phyloP scores from a whole-genome alignment of 1,140 invertebrate species.

The Sminthurinus signatus region DNA sequence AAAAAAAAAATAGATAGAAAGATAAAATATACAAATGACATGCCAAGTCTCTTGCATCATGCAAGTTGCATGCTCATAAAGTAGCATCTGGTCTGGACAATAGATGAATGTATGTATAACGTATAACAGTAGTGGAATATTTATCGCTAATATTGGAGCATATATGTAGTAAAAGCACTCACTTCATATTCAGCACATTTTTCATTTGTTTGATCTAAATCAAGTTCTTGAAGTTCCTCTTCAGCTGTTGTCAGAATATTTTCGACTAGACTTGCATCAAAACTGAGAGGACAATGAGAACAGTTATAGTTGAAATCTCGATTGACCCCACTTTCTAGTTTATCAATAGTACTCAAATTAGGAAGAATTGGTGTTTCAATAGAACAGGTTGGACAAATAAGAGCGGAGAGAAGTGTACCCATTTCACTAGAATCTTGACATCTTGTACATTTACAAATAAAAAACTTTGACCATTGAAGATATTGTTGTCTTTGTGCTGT shows the following conservation, averaged over 20 bases:
- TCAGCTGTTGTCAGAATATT: slow-evolving; percentile 3
- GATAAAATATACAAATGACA: not conserved
- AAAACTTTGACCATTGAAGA: slow-evolving; percentile 44
- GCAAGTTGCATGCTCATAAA: too few species aligned
- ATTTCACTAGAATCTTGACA: slow-evolving; percentile 45
- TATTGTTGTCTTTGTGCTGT: slow-evolving; percentile 43
- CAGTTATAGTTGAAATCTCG: slow-evolving; percentile 4
- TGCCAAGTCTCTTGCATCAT: too few species aligned
- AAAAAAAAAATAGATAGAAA: too few species aligned
- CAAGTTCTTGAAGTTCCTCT: slow-evolving; percentile 21
- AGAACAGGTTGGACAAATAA: slow-evolving; percentile 37
- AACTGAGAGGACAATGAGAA: not conserved
- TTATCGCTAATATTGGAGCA: too few species aligned
- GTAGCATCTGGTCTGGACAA: too few species aligned
- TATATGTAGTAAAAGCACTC: too few species aligned
- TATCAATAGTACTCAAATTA: not conserved
- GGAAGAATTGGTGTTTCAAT: slow-evolving; percentile 12
- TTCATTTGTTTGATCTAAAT: slow-evolving; percentile 21
- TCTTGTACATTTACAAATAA: slow-evolving; percentile 44
- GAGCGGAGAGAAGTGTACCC: slow-evolving; percentile 28
- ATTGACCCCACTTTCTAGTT: not conserved
- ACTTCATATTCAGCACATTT: slow-evolving; percentile 22
- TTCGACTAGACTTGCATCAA: not conserved
- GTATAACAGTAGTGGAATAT: too few species aligned
- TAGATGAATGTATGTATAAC: too few species aligned